phyloP scores from a whole-genome alignment of 2,888 invertebrate genomes.

The Agonum fuliginosum region DNA sequence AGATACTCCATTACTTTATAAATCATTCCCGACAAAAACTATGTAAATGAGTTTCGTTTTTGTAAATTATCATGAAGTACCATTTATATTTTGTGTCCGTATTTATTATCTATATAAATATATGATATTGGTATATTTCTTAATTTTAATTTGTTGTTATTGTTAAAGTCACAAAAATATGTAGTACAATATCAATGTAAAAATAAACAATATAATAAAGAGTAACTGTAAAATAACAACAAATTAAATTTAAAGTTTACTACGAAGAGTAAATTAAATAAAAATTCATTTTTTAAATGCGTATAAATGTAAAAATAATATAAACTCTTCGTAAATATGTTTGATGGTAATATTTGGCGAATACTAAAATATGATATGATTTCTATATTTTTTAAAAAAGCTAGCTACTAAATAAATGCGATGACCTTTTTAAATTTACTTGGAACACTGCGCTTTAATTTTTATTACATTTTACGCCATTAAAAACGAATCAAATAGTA shows the following conservation, averaged over 20 bases:
- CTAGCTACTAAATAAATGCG: slow-evolving; percentile 42
- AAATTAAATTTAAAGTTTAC: neutral
- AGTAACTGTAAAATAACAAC: slow-evolving; percentile 14
- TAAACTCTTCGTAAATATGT: neutral
- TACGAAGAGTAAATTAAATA: slow-evolving; percentile 1
- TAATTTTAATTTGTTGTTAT: slow-evolving; percentile 17
- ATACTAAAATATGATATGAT: slow-evolving; percentile 44
- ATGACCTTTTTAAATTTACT: slow-evolving; percentile 6
- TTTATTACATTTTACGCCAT: slow-evolving; percentile 8
- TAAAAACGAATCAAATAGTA: no score
- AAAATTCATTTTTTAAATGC: slow-evolving; percentile 7
- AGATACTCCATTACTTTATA: neutral
- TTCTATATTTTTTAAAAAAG: slow-evolving; percentile 37
- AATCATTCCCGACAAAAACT: no score
- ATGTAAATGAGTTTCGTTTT: neutral
- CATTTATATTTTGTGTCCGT: no score
- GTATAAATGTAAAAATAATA: slow-evolving; percentile 1
- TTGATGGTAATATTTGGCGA: slow-evolving; percentile 14
- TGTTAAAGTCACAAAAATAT: slow-evolving; percentile 9
- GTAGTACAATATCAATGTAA: neutral
- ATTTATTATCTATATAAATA: no score
- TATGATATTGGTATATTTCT: neutral
- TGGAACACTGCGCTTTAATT: slow-evolving; percentile 35
- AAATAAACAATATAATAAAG: slow-evolving; percentile 1
- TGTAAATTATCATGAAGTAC: no score